Evolutionary conservation across 2,888 invertebrate species (phyloP).

Genomic region (Masnerella sp.): DNA sequence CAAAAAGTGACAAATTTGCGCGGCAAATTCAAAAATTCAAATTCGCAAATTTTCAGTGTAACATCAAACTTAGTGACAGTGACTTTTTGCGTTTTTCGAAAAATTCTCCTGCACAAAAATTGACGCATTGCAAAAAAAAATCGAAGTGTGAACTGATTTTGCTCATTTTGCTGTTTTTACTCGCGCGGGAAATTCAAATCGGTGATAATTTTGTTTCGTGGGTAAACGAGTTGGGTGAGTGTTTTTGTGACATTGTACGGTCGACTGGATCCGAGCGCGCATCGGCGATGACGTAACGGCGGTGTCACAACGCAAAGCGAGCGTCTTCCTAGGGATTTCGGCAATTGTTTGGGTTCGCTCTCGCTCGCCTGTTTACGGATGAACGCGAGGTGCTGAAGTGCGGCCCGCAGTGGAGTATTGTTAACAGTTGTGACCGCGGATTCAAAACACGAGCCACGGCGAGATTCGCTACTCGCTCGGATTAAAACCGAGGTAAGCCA

Average conservation of each 20-base stretch:
- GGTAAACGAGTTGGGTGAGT: no score
- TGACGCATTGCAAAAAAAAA: no score
- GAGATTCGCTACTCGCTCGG: conserved; percentile 24
- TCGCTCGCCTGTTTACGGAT: conserved; percentile 44
- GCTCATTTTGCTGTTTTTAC: no score
- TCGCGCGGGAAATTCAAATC: no score
- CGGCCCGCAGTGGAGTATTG: conserved; percentile 22
- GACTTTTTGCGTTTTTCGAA: no score
- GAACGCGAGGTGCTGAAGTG: conserved; percentile 40
- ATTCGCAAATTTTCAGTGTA: no score
- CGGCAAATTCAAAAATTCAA: no score
- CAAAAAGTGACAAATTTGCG: no score
- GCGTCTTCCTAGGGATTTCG: conserved; percentile 41
- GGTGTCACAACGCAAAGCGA: conserved; percentile 50
- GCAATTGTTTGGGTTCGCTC: conserved; percentile 40
- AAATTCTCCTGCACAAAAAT: no score
- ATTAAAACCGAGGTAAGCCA: conserved; percentile 36
- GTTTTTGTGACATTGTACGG: neutral
- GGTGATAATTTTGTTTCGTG: no score
- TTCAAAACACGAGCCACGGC: conserved; percentile 1
- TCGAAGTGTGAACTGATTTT: no score
- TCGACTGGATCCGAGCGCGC: neutral
- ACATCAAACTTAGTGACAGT: no score
- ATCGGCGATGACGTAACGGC: conserved; percentile 50
- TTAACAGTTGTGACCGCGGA: conserved; percentile 21